Evolutionary conservation across 2,797 vertebrate genomes (phyloP), one percentile per base, ranked within the genome.

Genomic region (Sebastes itinus): DNA sequence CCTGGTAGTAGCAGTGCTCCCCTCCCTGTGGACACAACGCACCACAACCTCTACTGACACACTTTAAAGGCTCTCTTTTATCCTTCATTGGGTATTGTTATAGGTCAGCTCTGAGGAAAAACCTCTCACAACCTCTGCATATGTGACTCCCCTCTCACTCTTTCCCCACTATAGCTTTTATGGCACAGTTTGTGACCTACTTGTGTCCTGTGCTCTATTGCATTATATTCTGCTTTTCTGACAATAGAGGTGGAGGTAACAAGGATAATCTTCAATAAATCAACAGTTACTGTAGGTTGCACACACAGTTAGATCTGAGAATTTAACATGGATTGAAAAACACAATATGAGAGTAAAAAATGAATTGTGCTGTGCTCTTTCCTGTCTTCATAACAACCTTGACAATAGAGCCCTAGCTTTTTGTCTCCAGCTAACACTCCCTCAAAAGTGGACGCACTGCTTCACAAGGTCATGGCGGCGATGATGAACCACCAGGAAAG

Each of bases 1-100:
- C 98, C 80, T 99, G 98, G 95, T 99, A 99, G 94, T 99, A 99
- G 93, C 98, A 99, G 94, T 99, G 98, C 89, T 99, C 98, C n/a
- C 96, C 96, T 89, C 96, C 97, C 97, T 98, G 95, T 32, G 75
- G 79, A 83, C 72, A 75, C 78, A 88, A 67, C 20, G 16, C 66
- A 76, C n/a, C 73, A 27, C 27, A 69, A 67, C 71, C 75, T 72
- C 71, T 8, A 5, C 59, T 72, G 73, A 85, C 62, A 77, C 69
- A 59, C 62, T 70, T 71, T 23, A 67, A 18, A 58, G 25, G 72
- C 14, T 32, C n/a, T 14, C 33, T 77, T 71, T 82, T 28, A 75
- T 55, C 77, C 55, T 66, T 54, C 67, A 85, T 16, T 81, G 32
- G 9, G 22, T 32, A 64, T 68, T 2, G 12, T 28, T 54, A 54